phyloP scores from a whole-genome alignment of 2,888 invertebrate genomes.

The Sminthurinus aureus region DNA sequence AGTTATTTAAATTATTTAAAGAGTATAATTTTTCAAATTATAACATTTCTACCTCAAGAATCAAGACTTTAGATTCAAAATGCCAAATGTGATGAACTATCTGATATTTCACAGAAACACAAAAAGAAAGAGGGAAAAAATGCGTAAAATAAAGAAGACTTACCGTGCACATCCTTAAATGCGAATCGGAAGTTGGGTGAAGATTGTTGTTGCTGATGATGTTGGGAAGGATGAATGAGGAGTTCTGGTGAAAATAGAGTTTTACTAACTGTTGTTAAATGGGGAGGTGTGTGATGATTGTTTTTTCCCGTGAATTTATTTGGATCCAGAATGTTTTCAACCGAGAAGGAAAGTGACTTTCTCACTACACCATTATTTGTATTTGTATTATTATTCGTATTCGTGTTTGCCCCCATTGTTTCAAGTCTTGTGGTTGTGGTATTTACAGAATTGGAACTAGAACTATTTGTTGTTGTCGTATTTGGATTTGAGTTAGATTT shows the following conservation, averaged over 20 bases:
- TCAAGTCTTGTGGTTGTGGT: constrained; percentile 18
- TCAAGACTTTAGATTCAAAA: too few species aligned
- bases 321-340: constrained; percentile 89
- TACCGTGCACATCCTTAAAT: constrained; percentile 60
- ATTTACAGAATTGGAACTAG: background rate
- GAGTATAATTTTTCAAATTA: too few species aligned
- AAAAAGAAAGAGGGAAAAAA: constrained; percentile 7
- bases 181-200: constrained; percentile 58
- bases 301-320: constrained; percentile 82
- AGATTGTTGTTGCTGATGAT: constrained; percentile 48
- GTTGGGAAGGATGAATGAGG: constrained; percentile 10
- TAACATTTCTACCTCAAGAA: too few species aligned
- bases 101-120: too few species aligned
- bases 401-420: background rate
- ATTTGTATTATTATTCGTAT: background rate
- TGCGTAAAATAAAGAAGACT: constrained; percentile 24
- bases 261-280: constrained; percentile 38
- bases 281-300: constrained; percentile 8
- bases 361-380: background rate
- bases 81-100: too few species aligned
- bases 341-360: constrained; percentile 82
- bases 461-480: background rate
- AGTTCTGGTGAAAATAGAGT: constrained; percentile 54
- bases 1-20: too few species aligned
- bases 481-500: too few species aligned